Percentiles rank a stretch among this genome's conserved stretches.
These are phyloP conservation scores for Drosophila azteca DNA, from an alignment of 1,140 invertebrate genomes.

Conservation along the genomic window DNA sequence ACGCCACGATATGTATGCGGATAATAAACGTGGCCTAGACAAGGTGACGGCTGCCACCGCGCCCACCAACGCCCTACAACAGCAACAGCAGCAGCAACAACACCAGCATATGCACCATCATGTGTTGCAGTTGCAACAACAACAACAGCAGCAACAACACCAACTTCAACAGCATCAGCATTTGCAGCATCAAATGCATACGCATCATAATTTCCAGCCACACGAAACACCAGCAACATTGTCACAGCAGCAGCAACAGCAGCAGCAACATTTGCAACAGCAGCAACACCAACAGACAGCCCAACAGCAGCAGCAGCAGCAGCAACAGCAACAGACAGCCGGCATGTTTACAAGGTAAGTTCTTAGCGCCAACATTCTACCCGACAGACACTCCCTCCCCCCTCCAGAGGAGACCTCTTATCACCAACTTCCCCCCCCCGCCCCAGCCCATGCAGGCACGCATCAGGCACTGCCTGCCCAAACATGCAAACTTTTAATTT, in stretches of 20 bases:
- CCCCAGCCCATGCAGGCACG: slow-evolving; percentile 34
- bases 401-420: slow-evolving; percentile 19
- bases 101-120: slow-evolving; percentile 56
- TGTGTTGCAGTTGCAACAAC: slow-evolving; percentile 64
- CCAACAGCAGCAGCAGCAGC: slow-evolving; percentile 44
- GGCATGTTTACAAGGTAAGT: slow-evolving; percentile 83
- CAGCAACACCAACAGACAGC: slow-evolving; percentile 61
- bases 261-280: slow-evolving; percentile 54
- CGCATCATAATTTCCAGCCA: slow-evolving; percentile 77
- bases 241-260: slow-evolving; percentile 54
- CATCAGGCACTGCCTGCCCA: slow-evolving; percentile 57
- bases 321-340: slow-evolving; percentile 61
- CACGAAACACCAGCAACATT: slow-evolving; percentile 52
- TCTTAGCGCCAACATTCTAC: slow-evolving; percentile 70
- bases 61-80: slow-evolving; percentile 57
- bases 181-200: slow-evolving; percentile 72
- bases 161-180: slow-evolving; percentile 71
- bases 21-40: slow-evolving; percentile 77
- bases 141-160: slow-evolving; percentile 61
- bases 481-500: slow-evolving; percentile 82
- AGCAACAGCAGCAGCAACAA: slow-evolving; percentile 45
- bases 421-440: slow-evolving; percentile 21
- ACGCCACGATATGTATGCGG: slow-evolving; percentile 69
- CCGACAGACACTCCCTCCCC: slow-evolving; percentile 16
- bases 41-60: slow-evolving; percentile 64